Evolutionary conservation across 2,113 vertebrate genomes (phyloP).

Genomic region (Silurus asotus): DNA sequence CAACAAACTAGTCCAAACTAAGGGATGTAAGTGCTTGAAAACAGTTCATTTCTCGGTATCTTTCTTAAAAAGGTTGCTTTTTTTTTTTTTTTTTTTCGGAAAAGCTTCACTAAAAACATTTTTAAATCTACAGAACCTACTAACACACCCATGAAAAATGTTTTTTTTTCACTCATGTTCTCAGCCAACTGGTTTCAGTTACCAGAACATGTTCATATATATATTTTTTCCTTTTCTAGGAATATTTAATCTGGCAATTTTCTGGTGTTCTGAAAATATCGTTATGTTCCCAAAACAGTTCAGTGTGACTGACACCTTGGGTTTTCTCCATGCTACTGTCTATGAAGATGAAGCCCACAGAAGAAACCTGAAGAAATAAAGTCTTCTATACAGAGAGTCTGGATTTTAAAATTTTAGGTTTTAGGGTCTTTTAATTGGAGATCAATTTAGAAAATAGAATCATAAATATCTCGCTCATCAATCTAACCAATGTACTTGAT

Average conservation of each 20-base stretch:
- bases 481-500: no score
- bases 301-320: background rate
- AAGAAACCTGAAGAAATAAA: background rate
- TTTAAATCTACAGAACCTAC: background rate
- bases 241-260: constrained; percentile 3
- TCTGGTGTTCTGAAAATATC: background rate
- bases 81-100: background rate
- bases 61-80: no score
- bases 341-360: background rate
- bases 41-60: no score
- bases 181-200: constrained; percentile 3
- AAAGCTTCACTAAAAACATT: background rate
- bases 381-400: background rate
- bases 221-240: background rate
- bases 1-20: no score
- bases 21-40: no score
- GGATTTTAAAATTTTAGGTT: no score
- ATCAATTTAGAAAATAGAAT: no score
- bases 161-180: background rate
- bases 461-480: no score
- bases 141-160: background rate
- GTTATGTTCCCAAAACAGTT: background rate
- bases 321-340: background rate
- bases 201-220: background rate
- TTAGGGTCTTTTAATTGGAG: no score